A percentile compares a stretch with the other conserved stretches of the same genome.
Conservation (phyloP, 2,113 vertebrate species). For the Sinocyclocheilus maitianheensis region DNA sequence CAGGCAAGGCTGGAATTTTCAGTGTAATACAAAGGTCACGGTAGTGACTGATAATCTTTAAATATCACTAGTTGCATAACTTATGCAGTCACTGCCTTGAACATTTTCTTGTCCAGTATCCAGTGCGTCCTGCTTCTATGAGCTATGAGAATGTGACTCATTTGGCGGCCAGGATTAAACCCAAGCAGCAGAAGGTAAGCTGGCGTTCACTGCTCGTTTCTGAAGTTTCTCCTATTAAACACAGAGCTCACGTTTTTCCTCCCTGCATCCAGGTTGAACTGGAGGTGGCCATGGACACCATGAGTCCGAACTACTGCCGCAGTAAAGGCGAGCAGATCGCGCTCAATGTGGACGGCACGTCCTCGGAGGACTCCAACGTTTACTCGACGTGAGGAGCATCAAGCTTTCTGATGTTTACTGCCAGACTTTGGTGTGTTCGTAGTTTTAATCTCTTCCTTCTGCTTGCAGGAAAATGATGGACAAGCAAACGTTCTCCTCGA, state of each 20-base stretch:
- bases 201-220: background rate
- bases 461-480: constrained; percentile 93
- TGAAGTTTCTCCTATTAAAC: background rate
- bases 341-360: constrained; percentile 90
- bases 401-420: background rate
- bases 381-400: constrained; percentile 83
- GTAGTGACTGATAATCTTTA: background rate
- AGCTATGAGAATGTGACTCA: constrained; percentile 89
- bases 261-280: constrained; percentile 78
- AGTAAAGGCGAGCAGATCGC: constrained; percentile 98
- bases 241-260: background rate
- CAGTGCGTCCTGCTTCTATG: constrained; percentile 91
- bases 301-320: constrained; percentile 94
- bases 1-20: background rate
- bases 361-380: constrained; percentile 86
- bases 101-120: constrained; percentile 78
- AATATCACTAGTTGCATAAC: background rate
- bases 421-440: background rate
- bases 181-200: constrained; percentile 92
- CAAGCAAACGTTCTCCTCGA: constrained; percentile 93
- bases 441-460: constrained; percentile 31
- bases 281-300: constrained; percentile 90
- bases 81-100: background rate
- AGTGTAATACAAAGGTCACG: background rate
- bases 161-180: constrained; percentile 92